Conservation (phyloP, 2,113 vertebrate genomes). For the Todiramphus saurophagus region DNA sequence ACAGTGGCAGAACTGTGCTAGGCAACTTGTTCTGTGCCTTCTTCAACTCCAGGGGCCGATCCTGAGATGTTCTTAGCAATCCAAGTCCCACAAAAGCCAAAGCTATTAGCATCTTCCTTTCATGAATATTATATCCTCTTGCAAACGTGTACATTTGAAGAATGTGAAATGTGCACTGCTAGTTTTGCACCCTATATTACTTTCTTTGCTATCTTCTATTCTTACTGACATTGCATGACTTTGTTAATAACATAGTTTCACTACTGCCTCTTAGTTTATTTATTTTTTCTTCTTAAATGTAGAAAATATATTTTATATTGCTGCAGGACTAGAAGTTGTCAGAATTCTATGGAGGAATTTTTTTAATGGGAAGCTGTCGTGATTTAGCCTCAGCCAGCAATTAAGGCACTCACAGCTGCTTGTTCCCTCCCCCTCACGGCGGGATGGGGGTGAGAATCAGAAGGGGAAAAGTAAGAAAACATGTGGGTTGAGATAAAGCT, state of each 20-base stretch:
- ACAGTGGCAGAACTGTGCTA: not conserved
- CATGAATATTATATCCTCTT: not conserved
- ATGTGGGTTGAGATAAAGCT: not conserved
- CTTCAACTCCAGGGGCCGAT: not conserved
- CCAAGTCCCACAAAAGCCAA: not conserved
- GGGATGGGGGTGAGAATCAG: not conserved
- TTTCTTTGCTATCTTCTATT: not conserved
- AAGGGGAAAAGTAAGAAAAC: not conserved
- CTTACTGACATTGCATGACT: not conserved
- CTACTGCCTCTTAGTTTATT: not conserved
- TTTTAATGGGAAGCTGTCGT: not conserved
- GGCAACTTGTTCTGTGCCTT: not conserved
- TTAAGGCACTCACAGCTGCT: not conserved
- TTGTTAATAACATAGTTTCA: not conserved
- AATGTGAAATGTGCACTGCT: not conserved
- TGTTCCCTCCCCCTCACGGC: not conserved
- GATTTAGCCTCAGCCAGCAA: not conserved
- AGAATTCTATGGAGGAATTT: not conserved
- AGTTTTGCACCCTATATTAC: not conserved
- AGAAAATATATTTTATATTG: not conserved
- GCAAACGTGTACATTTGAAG: not conserved
- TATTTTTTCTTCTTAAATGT: not conserved
- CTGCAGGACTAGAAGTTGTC: not conserved
- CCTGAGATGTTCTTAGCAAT: not conserved
- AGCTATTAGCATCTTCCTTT: not conserved